A percentile compares a stretch with the other conserved stretches of the same genome.
Evolutionary conservation across 2,888 invertebrate genomes (phyloP).

Genomic region (Beris chalybata): DNA sequence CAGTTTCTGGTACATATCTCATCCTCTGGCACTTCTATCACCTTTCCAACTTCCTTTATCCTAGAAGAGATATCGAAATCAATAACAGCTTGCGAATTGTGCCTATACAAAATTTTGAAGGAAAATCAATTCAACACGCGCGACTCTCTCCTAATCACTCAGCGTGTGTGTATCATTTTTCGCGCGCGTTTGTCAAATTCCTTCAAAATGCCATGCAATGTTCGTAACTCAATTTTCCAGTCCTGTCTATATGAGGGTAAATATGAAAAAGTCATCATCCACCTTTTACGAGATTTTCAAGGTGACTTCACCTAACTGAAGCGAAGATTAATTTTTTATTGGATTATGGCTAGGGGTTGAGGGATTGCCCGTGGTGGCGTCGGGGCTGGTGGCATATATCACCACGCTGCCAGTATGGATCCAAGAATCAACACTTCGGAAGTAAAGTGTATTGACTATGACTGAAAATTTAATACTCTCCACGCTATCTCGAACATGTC

Average conservation of each 20-base stretch:
- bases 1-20: too few relatives aligned
- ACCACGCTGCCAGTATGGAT: not conserved
- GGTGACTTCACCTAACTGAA: constrained; percentile 39
- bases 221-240: constrained; percentile 37
- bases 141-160: constrained; percentile 1
- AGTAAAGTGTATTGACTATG: constrained; percentile 36
- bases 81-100: too few relatives aligned
- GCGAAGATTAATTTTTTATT: constrained; percentile 39
- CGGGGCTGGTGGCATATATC: not conserved
- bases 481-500: not conserved
- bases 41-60: too few relatives aligned
- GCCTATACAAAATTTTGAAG: too few relatives aligned
- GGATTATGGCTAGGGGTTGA: constrained; percentile 32
- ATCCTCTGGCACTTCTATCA: too few relatives aligned
- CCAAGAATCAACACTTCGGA: constrained; percentile 32
- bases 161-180: too few relatives aligned
- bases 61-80: too few relatives aligned
- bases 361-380: not conserved
- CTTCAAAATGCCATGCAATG: constrained; percentile 31
- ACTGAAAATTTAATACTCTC: constrained; percentile 38
- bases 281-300: constrained; percentile 38
- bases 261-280: constrained; percentile 39
- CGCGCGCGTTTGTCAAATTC: constrained; percentile 11
- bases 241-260: constrained; percentile 25
- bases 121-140: not conserved